Base-by-base conservation (phyloP, 2,888 invertebrate species). In the Zaprionus bogoriensis region DNA sequence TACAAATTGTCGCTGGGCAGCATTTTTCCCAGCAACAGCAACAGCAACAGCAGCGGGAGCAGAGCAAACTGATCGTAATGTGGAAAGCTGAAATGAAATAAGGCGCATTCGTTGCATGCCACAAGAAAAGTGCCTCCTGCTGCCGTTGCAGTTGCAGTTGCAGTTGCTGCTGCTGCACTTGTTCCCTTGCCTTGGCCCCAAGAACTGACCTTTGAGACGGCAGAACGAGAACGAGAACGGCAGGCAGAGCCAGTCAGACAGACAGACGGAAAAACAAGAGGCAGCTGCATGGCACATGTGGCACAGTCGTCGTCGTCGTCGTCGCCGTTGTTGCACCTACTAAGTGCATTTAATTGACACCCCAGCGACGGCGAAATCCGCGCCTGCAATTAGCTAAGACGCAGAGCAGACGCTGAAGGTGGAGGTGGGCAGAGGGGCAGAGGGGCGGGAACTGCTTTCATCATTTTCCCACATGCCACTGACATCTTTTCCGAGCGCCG, bases 321-420 rank as follows among this genome's bases (percentile, higher is more conserved):
- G 30, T 28, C 28, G 53, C 57, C 55, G 57, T 41, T 59, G 63
- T 58, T 50, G 78, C 74, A 77, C 75, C 78, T 77, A 62, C 67
- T 78, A 70, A 83, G 67, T 85, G 81, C 69, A 80, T 84, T 84
- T 80, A 86, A 86, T 86, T 87, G 80, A 84, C 80, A 87, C 81
- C 84, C 69, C 74, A 61, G 61, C 64, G 71, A 61, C 64, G 67
- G 59, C 67, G 70, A 79, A 83, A 84, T 80, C 81, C 81, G 84
- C 87, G 80, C 60, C 87, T 63, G 87, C 84, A 80, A 80, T 80
- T 86, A 80, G 79, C 67, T 58, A 51, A 59, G 55, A 23, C 62
- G 12, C 23, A 23, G 48, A 17, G n/a, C n/a, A 30, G 22, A 53
- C 30, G 22, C 5, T 17, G n/a, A 22, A 41, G 14, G 30, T 36